Base-by-base conservation (phyloP, 2,888 invertebrate genomes). In the Mimumesa dahlbomi region DNA sequence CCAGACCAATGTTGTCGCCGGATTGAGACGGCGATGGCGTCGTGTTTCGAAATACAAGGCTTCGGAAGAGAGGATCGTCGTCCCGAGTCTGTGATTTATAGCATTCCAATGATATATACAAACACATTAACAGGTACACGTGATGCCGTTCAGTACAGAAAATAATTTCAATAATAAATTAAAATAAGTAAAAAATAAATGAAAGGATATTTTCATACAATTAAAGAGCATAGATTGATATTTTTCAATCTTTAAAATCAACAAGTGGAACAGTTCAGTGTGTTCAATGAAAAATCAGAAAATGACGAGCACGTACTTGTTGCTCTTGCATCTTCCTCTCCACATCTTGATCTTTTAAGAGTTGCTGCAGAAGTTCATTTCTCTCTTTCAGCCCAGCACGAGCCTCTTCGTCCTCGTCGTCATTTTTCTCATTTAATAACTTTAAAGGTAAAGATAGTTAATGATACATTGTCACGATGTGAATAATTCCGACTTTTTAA, bases 341-440 rank as follows among this genome's bases (percentile, higher is more conserved):
- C 49, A 91, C 91, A 48, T 92, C 91, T 31, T 88, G 88, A 49
- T 91, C 91, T 83, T 92, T 93, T 70, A 93, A 91, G 87, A 91
- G 90, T 86, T 92, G 93, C 88, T 92, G 92, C 81, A 92, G 91
- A 78, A 92, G 91, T 86, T 91, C 93, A 89, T 92, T 93, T 89
- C 89, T 91, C 84, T 90, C 94, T 91, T 91, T 92, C 70, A 92
- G 82, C 36, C 92, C 92, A 82, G 90, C 91, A 79, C 91, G 91
- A 75, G 90, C 90, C 72, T 94, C 94, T 64, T 93, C 92, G 73
- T 93, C 93, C 79, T 95, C 95, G 79, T 95, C 95, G 82, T 95
- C 95, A 66, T 93, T 94, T 89, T 94, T 95, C 76, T 95, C 95
- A 86, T 95, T 96, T 73, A 96, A 91, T 88, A 96, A 92, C 95